Base-by-base conservation (phyloP, 2,797 vertebrate species). In the Eupleurogrammus muticus region DNA sequence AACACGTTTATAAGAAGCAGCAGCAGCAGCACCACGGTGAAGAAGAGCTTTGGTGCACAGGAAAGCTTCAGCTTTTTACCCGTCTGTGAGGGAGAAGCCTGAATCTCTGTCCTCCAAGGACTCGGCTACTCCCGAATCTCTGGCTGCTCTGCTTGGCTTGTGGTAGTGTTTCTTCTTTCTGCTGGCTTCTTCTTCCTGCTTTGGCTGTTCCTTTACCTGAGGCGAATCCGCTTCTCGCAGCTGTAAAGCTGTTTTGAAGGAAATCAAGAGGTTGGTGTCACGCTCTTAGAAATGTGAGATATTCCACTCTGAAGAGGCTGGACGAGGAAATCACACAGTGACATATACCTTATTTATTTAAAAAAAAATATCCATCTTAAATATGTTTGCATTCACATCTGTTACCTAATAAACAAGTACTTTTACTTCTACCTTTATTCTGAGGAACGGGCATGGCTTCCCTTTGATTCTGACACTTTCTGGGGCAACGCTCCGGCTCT, bases 61-160 rank as follows among this genome's bases (percentile, higher is more conserved):
- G n/a, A n/a, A n/a, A n/a, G n/a, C n/a, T n/a, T n/a, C n/a, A n/a
- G n/a, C n/a, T n/a, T 28, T 28, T 28, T 92, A 97, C 96, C 96
- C 90, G 34, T 85, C 84, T 59, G 75, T 77, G 38, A 81, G 69
- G 35, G 77, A 86, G 77, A 86, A 76, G 67, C 89, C 86, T 71
- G 83, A 82, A 23, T 92, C 89, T 78, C 80, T 82, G 32, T 91
- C 92, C 59, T 92, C 91, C 66, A 90, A 56, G 12, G 86, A 90
- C 81, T 90, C 85, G 19, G 81, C 75, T 19, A 90, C 84, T 69
- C 90, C 89, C 65, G 92, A 90, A 85, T 93, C 86, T 82, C 80
- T 84, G 69, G 81, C 58, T 1, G 36, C 80, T 70, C 66, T 79
- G 38, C 81, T 88, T 87, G 77, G 88, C 82, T 68, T 79, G 46